Percentiles rank a stretch among this genome's conserved stretches.
These are phyloP conservation scores for Stenurella melanura DNA, from an alignment of 2,888 invertebrate genomes.

Conservation along the genomic window DNA sequence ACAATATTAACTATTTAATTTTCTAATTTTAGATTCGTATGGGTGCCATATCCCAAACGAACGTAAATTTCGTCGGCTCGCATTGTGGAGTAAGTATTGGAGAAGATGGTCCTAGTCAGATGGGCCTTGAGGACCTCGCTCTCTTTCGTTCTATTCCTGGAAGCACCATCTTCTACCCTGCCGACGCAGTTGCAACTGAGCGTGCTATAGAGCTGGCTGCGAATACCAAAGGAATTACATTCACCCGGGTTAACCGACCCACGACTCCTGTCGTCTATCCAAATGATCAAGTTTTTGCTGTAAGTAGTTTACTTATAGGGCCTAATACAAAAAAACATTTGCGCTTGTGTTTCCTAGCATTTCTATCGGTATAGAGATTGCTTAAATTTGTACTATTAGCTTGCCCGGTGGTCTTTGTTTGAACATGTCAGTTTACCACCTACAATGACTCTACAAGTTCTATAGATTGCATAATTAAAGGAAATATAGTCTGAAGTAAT, in stretches of 20 bases:
- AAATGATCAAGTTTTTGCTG: constrained; percentile 87
- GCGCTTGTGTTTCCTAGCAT: no score
- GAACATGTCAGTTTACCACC: no score
- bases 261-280: constrained; percentile 90
- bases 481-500: no score
- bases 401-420: no score
- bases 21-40: constrained; percentile 86
- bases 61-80: constrained; percentile 96
- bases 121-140: constrained; percentile 99
- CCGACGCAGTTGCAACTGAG: constrained; percentile 96
- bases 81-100: constrained; percentile 99
- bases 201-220: constrained; percentile 97
- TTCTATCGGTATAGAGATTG: no score
- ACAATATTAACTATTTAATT: background rate
- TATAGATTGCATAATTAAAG: no score
- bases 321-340: background rate
- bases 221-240: constrained; percentile 93
- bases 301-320: constrained; percentile 65
- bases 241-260: constrained; percentile 96
- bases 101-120: constrained; percentile 99
- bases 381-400: no score
- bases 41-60: constrained; percentile 99
- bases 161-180: constrained; percentile 85
- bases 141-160: constrained; percentile 95
- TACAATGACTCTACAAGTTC: no score